Evolutionary conservation across 2,888 invertebrate species (phyloP), one percentile per base, ranked within the genome.

Genomic region (Diloba caeruleocephala): DNA sequence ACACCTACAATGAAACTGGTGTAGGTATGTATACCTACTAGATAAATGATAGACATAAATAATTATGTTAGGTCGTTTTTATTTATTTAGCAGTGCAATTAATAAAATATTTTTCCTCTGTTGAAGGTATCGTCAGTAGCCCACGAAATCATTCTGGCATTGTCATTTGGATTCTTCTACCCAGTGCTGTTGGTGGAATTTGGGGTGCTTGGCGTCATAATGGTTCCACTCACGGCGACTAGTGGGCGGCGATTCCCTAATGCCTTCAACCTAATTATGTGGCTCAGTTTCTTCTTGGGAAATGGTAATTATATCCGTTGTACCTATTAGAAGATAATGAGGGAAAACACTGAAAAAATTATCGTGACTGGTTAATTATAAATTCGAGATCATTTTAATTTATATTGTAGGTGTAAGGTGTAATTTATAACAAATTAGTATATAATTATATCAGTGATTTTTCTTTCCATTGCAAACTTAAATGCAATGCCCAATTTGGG

Each of bases 111-210:
- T 39, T 9, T 28, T 32, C 6, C 3, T 14, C 2, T 26, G 1
- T 50, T 42, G 5, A 75, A 96, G 75, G 89, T 98, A 8, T 99
- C 99, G 0, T 96, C 98, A 0, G 74, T 97, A 1, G 96, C 98
- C 52, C 99, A 99, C 84, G 99, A 99, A 84, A 96, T 98, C 84
- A 95, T 98, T 42, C 82, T 99, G 19, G 95, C 95, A 0, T 94
- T 97, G 38, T 95, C 96, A 0, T 95, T 98, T 71, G 95, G 97
- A 23, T 96, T 98, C 83, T 98, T 98, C 87, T 98, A 97, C 77
- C 99, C 99, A 0, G 96, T 98, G 1, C 92, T 99, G 77, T 94
- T 98, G 74, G 69, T 97, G 8, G 88, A 97, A 71, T 99, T 99
- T 79, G 96, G 95, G 19, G 94, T 95, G 0, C 90, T 96, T 21